Percentiles rank a stretch among this genome's conserved stretches.
These are phyloP conservation scores for Coelopa frigida DNA, from an alignment of 1,140 invertebrate genomes.

Conservation along the genomic window DNA sequence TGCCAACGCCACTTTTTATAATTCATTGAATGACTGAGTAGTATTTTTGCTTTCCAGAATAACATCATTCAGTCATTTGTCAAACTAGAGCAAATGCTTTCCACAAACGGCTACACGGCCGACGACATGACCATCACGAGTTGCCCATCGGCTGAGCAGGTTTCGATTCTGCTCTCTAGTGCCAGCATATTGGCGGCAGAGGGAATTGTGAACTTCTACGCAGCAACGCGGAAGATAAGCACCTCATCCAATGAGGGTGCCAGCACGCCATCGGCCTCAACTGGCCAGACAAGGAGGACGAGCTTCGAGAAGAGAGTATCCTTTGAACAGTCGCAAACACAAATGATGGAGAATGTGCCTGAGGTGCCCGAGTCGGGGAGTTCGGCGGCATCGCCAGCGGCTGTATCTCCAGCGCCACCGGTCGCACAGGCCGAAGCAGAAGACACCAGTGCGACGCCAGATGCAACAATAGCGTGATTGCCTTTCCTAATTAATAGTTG, in stretches of 20 bases:
- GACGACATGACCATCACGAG: slow-evolving; percentile 79
- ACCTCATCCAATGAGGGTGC: slow-evolving; percentile 21
- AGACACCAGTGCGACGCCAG: background rate
- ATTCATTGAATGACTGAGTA: slow-evolving; percentile 3
- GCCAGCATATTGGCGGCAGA: slow-evolving; percentile 53
- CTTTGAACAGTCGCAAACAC: slow-evolving; percentile 7
- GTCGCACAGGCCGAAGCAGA: too few species aligned
- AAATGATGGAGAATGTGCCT: slow-evolving; percentile 14
- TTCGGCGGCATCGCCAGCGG: slow-evolving; percentile 1
- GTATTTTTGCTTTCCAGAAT: slow-evolving; percentile 63
- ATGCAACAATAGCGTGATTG: background rate
- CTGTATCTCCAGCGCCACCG: slow-evolving; percentile 7
- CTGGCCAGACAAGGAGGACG: slow-evolving; percentile 17
- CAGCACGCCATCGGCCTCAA: background rate
- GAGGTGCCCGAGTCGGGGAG: slow-evolving; percentile 11
- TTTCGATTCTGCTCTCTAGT: slow-evolving; percentile 80
- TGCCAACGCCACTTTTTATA: background rate
- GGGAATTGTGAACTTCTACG: slow-evolving; percentile 33
- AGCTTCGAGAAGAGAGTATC: slow-evolving; percentile 16
- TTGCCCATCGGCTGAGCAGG: slow-evolving; percentile 84
- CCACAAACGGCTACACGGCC: slow-evolving; percentile 61
- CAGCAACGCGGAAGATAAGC: slow-evolving; percentile 31
- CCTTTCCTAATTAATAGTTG: too few species aligned
- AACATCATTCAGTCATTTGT: slow-evolving; percentile 81
- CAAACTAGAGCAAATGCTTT: slow-evolving; percentile 69